Percentiles rank a stretch among this genome's conserved stretches.
These are phyloP conservation scores for Syngnathus rostellatus DNA, from an alignment of 2,797 vertebrate genomes.

Conservation along the genomic window DNA sequence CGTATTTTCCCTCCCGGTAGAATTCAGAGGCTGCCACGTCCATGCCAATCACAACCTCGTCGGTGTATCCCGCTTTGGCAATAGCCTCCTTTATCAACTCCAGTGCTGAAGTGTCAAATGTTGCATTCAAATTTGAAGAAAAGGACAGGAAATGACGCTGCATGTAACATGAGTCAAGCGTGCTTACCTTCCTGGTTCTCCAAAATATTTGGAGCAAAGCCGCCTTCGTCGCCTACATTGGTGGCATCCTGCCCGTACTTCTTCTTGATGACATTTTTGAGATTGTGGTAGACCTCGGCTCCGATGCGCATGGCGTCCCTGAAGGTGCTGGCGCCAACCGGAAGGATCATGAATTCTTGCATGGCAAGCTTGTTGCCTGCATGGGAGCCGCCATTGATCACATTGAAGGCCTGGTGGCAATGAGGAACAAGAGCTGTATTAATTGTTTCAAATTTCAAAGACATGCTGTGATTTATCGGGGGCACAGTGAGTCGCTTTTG, in stretches of 20 bases:
- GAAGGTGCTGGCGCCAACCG: slow-evolving; percentile 80
- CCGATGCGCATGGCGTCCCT: slow-evolving; percentile 92
- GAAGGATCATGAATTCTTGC: slow-evolving; percentile 99
- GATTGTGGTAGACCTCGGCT: slow-evolving; percentile 92
- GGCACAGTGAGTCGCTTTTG: background rate
- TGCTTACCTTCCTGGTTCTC: slow-evolving; percentile 87
- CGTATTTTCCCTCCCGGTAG: slow-evolving; percentile 83
- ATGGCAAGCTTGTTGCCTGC: slow-evolving; percentile 95
- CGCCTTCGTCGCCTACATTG: slow-evolving; percentile 92
- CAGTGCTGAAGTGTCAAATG: slow-evolving; percentile 67
- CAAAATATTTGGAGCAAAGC: slow-evolving; percentile 94
- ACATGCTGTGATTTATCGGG: background rate
- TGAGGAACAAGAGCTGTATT: background rate
- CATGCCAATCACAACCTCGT: slow-evolving; percentile 93
- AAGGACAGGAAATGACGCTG: background rate
- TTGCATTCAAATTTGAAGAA: background rate
- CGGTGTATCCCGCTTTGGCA: slow-evolving; percentile 81
- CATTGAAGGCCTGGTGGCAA: slow-evolving; percentile 82
- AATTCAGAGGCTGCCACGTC: slow-evolving; percentile 95
- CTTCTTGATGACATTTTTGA: slow-evolving; percentile 95
- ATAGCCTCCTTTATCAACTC: slow-evolving; percentile 86
- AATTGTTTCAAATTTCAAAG: background rate
- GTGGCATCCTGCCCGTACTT: slow-evolving; percentile 96
- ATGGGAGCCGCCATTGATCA: slow-evolving; percentile 94
- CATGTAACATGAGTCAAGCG: background rate